Percentiles rank a stretch among this genome's conserved stretches.
These are phyloP conservation scores for Pipistrellus kuhlii DNA, from an alignment of 2,797 vertebrate genomes.

Conservation along the genomic window DNA sequence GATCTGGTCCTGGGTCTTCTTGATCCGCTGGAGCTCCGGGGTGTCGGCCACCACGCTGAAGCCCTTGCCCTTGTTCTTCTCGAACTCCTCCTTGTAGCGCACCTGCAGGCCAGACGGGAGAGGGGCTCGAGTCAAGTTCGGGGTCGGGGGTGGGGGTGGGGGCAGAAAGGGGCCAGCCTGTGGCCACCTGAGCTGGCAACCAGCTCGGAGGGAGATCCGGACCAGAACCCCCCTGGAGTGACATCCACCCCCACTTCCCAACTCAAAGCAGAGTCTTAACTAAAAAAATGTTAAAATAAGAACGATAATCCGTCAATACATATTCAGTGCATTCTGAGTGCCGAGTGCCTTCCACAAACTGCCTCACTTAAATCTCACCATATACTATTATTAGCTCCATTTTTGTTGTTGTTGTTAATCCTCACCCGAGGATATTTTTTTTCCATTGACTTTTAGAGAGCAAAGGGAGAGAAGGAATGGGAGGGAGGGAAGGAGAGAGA, in stretches of 20 bases:
- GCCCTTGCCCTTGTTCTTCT: slow-evolving; percentile 97
- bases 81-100: slow-evolving; percentile 98
- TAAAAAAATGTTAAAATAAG: neutral
- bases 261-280: neutral
- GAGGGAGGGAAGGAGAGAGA: too few species aligned
- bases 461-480: too few species aligned
- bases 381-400: neutral
- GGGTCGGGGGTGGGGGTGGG: fast-evolving
- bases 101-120: slow-evolving; percentile 87
- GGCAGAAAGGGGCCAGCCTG: neutral
- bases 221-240: neutral
- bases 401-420: too few species aligned
- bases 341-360: neutral
- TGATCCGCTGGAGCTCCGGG: slow-evolving; percentile 96
- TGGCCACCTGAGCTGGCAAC: neutral
- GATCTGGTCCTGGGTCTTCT: slow-evolving; percentile 97
- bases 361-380: neutral
- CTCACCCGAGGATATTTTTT: too few species aligned
- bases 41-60: slow-evolving; percentile 97
- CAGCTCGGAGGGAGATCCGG: neutral
- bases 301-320: neutral
- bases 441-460: too few species aligned
- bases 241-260: neutral
- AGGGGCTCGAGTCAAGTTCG: neutral
- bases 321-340: neutral